Conservation (phyloP, 2,113 vertebrate species). For the Suncus etruscus region DNA sequence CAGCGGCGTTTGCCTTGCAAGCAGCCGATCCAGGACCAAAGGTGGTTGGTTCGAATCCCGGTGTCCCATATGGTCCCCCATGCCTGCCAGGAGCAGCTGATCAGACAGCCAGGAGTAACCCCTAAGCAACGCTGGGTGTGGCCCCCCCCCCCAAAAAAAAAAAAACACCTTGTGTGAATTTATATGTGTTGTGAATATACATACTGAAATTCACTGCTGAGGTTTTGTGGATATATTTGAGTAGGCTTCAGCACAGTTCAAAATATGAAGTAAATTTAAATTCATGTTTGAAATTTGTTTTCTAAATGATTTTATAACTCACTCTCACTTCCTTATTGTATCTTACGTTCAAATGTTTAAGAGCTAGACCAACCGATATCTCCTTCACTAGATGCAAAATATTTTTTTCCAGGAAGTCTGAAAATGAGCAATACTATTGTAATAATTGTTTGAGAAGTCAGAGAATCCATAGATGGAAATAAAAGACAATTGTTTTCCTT, state of each 20-base stretch:
- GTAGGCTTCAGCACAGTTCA: constrained; percentile 44
- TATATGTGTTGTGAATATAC: constrained; percentile 55
- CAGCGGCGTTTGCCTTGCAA: too few species aligned
- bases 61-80: too few species aligned
- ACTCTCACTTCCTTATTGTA: constrained; percentile 9
- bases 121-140: too few species aligned
- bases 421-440: constrained; percentile 19
- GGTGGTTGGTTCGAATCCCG: too few species aligned
- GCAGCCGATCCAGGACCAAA: too few species aligned
- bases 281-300: constrained; percentile 62
- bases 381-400: constrained; percentile 17
- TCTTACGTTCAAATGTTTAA: constrained; percentile 37
- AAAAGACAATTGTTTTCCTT: constrained; percentile 45
- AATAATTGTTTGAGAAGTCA: not conserved
- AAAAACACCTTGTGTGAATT: not conserved
- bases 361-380: not conserved
- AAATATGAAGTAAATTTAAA: constrained; percentile 61
- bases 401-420: constrained; percentile 17
- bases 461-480: constrained; percentile 10
- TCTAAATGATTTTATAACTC: constrained; percentile 60
- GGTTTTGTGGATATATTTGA: constrained; percentile 69
- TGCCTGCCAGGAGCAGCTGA: too few species aligned
- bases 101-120: too few species aligned
- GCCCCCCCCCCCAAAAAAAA: too few species aligned
- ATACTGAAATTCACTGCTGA: constrained; percentile 66